Conservation (phyloP, 2,797 vertebrate genomes). For the Periparus ater region DNA sequence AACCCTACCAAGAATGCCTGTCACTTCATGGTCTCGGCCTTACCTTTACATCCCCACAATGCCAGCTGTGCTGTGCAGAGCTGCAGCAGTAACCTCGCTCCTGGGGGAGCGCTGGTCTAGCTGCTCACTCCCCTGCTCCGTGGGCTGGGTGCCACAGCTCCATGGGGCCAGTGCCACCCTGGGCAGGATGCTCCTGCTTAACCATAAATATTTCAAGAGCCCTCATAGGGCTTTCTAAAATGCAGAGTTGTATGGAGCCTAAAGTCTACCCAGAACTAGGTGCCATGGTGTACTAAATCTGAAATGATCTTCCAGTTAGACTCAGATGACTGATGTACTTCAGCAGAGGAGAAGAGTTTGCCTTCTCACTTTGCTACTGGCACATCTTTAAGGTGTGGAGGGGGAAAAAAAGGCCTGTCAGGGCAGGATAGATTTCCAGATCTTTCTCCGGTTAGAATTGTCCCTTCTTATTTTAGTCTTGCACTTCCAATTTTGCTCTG, state of each 20-base stretch:
- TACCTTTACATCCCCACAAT: background rate
- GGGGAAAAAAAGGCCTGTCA: background rate
- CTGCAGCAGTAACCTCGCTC: background rate
- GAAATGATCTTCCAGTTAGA: background rate
- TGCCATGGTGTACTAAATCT: background rate
- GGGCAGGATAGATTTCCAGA: background rate
- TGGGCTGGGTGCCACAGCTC: background rate
- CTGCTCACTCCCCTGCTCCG: fast-evolving
- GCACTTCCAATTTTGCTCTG: constrained; percentile 17
- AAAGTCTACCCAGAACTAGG: background rate
- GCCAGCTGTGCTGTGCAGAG: background rate
- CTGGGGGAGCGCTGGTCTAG: background rate
- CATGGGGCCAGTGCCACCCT: background rate
- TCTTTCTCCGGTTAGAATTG: constrained; percentile 13
- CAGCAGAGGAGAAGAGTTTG: background rate
- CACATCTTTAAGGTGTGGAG: background rate
- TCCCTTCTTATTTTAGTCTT: constrained; percentile 46
- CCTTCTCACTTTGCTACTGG: background rate
- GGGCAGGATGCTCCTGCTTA: background rate
- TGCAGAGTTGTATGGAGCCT: background rate
- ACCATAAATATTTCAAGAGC: background rate
- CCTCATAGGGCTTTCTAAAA: background rate
- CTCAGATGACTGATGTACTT: background rate
- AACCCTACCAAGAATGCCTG: background rate
- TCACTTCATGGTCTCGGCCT: fast-evolving